Evolutionary conservation across 2,888 invertebrate genomes (phyloP).

Genomic region (Tenthredo scrophulariae): DNA sequence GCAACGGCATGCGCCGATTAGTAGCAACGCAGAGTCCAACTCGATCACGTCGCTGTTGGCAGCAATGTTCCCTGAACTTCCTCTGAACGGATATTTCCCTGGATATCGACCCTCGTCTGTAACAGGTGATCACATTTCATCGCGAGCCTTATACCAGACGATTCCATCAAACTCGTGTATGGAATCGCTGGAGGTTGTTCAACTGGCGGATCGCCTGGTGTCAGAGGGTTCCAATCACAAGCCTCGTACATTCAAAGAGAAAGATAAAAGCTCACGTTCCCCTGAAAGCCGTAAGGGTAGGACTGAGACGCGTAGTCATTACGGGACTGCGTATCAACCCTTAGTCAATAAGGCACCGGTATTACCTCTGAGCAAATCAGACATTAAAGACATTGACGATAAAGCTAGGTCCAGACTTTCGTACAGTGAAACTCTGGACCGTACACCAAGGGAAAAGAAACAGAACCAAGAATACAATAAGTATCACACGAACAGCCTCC

Average conservation of each 20-base stretch:
- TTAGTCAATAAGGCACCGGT: background rate
- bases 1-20: background rate
- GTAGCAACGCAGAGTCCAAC: conserved; percentile 64
- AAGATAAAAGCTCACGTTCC: conserved; percentile 7
- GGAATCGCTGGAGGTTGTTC: conserved; percentile 67
- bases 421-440: conserved; percentile 73
- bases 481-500: conserved; percentile 69
- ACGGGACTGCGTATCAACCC: conserved; percentile 41
- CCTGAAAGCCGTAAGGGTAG: conserved; percentile 31
- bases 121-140: conserved; percentile 35
- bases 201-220: conserved; percentile 68
- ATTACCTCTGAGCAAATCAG: background rate
- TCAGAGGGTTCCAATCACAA: conserved; percentile 54
- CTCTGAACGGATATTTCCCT: conserved; percentile 69
- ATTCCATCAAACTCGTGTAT: conserved; percentile 66
- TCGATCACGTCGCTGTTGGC: conserved; percentile 75
- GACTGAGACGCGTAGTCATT: conserved; percentile 21
- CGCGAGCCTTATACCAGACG: conserved; percentile 65
- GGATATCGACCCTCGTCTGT: conserved; percentile 70
- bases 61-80: conserved; percentile 75
- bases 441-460: conserved; percentile 70
- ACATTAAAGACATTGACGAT: conserved; percentile 28
- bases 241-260: background rate
- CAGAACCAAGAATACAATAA: conserved; percentile 66
- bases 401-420: conserved; percentile 53